Evolutionary conservation across 2,113 vertebrate genomes (phyloP).

Genomic region (Zosterops hypoxanthus): DNA sequence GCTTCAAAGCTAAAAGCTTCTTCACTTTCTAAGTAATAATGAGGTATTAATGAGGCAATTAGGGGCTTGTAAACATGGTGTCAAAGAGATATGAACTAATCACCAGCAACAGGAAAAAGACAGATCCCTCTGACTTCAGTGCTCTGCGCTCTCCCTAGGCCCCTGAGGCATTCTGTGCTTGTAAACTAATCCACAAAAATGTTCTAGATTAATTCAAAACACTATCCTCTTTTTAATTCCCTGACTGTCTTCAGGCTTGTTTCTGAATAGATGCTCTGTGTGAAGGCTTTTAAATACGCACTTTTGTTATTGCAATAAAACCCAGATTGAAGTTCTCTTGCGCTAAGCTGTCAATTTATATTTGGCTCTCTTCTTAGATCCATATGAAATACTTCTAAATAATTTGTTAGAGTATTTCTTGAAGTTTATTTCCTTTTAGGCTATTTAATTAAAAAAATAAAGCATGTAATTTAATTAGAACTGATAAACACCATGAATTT

Average conservation of each 20-base stretch:
- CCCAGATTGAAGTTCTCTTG: conserved; percentile 52
- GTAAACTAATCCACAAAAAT: conserved; percentile 71
- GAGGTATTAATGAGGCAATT: conserved; percentile 76
- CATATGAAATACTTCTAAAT: conserved; percentile 40
- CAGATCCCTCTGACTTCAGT: conserved; percentile 63
- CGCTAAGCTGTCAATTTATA: conserved; percentile 42
- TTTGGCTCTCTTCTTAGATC: conserved; percentile 44
- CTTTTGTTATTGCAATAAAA: conserved; percentile 69
- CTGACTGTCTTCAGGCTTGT: conserved; percentile 57
- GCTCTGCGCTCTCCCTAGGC: conserved; percentile 6
- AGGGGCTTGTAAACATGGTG: conserved; percentile 73
- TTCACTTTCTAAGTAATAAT: conserved; percentile 72
- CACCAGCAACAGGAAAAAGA: conserved; percentile 67
- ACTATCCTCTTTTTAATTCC: conserved; percentile 69
- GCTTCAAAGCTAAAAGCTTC: conserved; percentile 72
- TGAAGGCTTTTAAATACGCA: conserved; percentile 55
- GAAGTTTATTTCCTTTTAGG: conserved; percentile 18
- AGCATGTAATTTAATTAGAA: conserved; percentile 39
- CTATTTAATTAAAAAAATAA: conserved; percentile 32
- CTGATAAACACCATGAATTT: not conserved
- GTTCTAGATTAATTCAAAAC: conserved; percentile 71
- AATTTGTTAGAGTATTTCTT: conserved; percentile 9
- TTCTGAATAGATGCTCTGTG: conserved; percentile 68
- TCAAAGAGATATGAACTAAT: conserved; percentile 74
- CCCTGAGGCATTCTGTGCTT: conserved; percentile 62